Percentiles rank a stretch among this genome's conserved stretches.
Evolutionary conservation across 2,888 invertebrate species (phyloP).

Genomic region (Parochlus steinenii): DNA sequence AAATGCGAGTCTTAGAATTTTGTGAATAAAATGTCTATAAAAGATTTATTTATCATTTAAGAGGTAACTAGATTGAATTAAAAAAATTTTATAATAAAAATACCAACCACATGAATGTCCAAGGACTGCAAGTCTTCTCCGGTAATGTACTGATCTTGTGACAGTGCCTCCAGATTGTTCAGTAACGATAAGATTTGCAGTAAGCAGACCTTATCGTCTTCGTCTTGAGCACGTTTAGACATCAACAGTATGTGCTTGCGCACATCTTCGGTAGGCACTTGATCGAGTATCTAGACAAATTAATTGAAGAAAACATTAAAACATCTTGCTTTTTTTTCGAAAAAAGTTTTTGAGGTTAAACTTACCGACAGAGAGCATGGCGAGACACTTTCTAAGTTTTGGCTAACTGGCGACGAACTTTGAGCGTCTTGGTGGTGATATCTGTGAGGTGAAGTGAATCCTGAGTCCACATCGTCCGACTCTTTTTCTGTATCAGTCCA

Average conservation of each 20-base stretch:
- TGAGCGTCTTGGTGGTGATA: constrained; percentile 19
- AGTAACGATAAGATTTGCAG: constrained; percentile 44
- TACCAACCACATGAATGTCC: constrained; percentile 11
- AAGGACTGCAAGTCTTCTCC: constrained; percentile 30
- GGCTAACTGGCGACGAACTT: constrained; percentile 2
- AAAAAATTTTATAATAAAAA: too few relatives aligned
- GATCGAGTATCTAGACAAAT: constrained; percentile 16
- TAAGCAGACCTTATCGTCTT: constrained; percentile 41
- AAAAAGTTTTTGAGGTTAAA: too few relatives aligned
- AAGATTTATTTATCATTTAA: too few relatives aligned
- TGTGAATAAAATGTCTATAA: too few relatives aligned
- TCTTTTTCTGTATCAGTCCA: constrained; percentile 20
- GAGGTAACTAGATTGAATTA: too few relatives aligned
- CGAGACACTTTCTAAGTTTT: constrained; percentile 15
- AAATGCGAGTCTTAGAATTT: too few relatives aligned
- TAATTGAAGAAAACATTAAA: too few relatives aligned
- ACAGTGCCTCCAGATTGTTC: constrained; percentile 40
- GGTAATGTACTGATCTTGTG: constrained; percentile 21
- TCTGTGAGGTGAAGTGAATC: constrained; percentile 21
- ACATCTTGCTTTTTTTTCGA: not conserved
- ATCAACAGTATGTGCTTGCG: constrained; percentile 21
- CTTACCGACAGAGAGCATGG: constrained; percentile 21
- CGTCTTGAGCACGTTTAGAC: constrained; percentile 21
- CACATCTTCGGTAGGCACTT: constrained; percentile 22
- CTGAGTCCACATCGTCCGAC: constrained; percentile 18